Percentiles rank a stretch among this genome's conserved stretches.
Evolutionary conservation across 2,797 vertebrate genomes (phyloP).

Genomic region (Enoplosus armatus): DNA sequence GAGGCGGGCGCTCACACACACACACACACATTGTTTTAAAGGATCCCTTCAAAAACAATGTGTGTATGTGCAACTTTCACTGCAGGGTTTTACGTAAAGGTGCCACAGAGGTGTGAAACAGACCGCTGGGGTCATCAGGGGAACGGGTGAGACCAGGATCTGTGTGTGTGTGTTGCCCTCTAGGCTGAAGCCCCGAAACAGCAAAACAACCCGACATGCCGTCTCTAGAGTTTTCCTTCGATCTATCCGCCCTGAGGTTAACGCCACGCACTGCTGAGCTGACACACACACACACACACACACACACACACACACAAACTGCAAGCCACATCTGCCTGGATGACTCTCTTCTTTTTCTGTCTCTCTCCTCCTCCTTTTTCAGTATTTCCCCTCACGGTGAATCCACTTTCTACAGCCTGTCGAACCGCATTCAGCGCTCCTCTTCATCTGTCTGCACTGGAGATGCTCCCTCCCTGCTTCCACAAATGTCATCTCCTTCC

Average conservation of each 20-base stretch:
- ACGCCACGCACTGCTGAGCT: constrained; percentile 38
- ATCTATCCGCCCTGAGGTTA: constrained; percentile 61
- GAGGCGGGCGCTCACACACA: too few species aligned
- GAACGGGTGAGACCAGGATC: not conserved
- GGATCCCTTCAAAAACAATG: too few species aligned
- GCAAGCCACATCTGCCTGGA: constrained; percentile 14
- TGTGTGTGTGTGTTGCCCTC: constrained; percentile 31
- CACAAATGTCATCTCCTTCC: constrained; percentile 27
- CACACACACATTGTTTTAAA: too few species aligned
- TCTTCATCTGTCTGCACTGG: constrained; percentile 10
- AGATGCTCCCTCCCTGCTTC: not conserved
- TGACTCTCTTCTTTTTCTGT: constrained; percentile 12
- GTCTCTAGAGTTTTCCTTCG: constrained; percentile 54
- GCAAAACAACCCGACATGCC: constrained; percentile 52
- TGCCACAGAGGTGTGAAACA: not conserved
- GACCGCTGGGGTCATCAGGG: not conserved
- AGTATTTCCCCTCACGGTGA: constrained; percentile 21
- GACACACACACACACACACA: constrained; percentile 33
- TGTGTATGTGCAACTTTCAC: too few species aligned
- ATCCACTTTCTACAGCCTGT: constrained; percentile 30
- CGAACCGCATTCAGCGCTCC: not conserved
- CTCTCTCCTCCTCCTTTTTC: constrained; percentile 21
- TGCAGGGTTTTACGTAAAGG: too few species aligned
- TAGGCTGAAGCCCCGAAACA: constrained; percentile 51
- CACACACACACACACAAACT: constrained; percentile 6